phyloP scores from a whole-genome alignment of 2,113 vertebrate genomes.

The Nipponia nippon region DNA sequence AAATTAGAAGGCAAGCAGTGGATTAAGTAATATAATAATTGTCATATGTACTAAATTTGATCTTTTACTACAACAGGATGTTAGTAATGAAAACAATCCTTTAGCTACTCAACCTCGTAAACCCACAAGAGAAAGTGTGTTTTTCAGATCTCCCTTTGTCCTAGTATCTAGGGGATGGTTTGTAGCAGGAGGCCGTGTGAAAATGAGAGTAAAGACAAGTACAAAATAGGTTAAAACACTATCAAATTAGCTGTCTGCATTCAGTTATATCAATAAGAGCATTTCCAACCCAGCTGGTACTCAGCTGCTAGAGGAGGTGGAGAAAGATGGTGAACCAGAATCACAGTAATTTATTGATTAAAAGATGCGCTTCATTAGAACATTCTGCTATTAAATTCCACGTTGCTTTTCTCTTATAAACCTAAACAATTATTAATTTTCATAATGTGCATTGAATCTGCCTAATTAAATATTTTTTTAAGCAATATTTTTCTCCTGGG shows the following conservation, averaged over 20 bases:
- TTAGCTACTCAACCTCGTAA: background rate
- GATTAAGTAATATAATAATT: conserved; percentile 43
- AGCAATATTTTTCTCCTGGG: background rate
- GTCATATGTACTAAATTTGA: conserved; percentile 45
- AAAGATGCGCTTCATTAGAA: background rate
- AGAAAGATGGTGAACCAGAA: background rate
- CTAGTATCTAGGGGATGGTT: background rate
- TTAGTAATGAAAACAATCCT: conserved; percentile 53
- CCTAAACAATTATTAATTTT: background rate
- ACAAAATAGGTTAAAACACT: background rate
- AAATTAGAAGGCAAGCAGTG: conserved; percentile 38
- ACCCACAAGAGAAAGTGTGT: background rate
- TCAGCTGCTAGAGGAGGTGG: background rate
- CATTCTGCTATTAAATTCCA: background rate
- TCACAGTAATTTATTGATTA: background rate
- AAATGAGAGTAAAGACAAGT: background rate
- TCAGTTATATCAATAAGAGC: background rate
- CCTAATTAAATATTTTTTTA: background rate
- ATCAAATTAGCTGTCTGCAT: background rate
- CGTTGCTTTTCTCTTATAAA: background rate
- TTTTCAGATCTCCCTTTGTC: background rate
- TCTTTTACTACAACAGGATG: conserved; percentile 54
- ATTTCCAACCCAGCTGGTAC: conserved; percentile 1
- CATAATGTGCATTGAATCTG: background rate
- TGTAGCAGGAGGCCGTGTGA: background rate